These are phyloP conservation scores for Recurvirostra avosetta DNA, from an alignment of 2,113 vertebrate species.

Conservation along the genomic window DNA sequence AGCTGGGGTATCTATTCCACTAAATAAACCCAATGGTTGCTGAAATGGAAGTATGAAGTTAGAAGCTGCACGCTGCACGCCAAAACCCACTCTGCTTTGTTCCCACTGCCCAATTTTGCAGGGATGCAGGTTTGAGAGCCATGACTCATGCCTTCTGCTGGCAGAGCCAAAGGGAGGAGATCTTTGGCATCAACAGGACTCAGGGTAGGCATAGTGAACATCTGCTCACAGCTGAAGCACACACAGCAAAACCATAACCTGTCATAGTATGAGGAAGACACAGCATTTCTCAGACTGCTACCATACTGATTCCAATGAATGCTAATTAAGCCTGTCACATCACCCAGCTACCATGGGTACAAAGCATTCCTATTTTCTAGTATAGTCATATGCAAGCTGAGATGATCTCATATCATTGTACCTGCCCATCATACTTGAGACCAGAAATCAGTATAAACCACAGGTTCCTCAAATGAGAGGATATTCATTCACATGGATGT, in stretches of 20 bases:
- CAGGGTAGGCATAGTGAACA: not conserved
- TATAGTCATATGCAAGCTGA: not conserved
- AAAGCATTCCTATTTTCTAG: not conserved
- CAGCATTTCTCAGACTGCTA: not conserved
- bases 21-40: not conserved
- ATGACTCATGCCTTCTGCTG: not conserved
- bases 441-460: not conserved
- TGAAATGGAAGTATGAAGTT: not conserved
- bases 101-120: not conserved
- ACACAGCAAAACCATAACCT: not conserved
- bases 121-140: not conserved
- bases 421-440: not conserved
- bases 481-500: not conserved
- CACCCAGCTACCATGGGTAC: not conserved
- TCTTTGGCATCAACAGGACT: not conserved
- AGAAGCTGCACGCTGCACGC: not conserved
- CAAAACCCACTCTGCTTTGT: not conserved
- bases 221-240: not conserved
- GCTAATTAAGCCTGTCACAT: not conserved
- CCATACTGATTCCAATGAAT: not conserved
- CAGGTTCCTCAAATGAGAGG: not conserved
- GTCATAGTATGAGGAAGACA: not conserved
- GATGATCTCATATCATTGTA: not conserved
- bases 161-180: not conserved
- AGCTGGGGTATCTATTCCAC: not conserved